Evolutionary conservation across 2,888 invertebrate genomes (phyloP).

Genomic region (Lasius fuliginosus): DNA sequence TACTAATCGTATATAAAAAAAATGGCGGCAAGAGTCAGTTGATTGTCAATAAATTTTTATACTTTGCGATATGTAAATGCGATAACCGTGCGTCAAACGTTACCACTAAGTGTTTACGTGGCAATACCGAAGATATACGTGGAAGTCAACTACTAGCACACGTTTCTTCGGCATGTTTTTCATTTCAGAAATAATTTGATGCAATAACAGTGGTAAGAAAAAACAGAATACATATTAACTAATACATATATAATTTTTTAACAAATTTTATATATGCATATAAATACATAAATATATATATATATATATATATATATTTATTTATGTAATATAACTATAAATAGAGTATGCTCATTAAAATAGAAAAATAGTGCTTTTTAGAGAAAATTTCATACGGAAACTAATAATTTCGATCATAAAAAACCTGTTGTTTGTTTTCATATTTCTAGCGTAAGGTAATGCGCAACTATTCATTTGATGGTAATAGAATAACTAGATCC

Average conservation of each 20-base stretch:
- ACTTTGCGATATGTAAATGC: background rate
- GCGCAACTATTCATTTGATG: background rate
- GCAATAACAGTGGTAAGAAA: background rate
- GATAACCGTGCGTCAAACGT: background rate
- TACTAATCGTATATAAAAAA: background rate
- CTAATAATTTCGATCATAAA: background rate
- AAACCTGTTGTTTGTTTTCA: background rate
- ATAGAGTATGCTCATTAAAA: background rate
- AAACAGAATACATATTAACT: background rate
- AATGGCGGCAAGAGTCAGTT: background rate
- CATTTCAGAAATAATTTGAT: background rate
- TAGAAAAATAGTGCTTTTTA: background rate
- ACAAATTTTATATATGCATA: background rate
- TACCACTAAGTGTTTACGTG: background rate
- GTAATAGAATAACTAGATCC: background rate
- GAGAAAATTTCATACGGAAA: background rate
- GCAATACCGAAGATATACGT: background rate
- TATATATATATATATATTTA: no score
- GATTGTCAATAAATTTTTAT: background rate
- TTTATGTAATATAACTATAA: background rate
- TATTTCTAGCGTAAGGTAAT: background rate
- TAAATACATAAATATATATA: background rate
- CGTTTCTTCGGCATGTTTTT: background rate
- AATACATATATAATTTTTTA: background rate
- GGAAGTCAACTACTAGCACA: background rate